phyloP scores from a whole-genome alignment of 2,797 vertebrate genomes.

The Sebastolobus alascanus region DNA sequence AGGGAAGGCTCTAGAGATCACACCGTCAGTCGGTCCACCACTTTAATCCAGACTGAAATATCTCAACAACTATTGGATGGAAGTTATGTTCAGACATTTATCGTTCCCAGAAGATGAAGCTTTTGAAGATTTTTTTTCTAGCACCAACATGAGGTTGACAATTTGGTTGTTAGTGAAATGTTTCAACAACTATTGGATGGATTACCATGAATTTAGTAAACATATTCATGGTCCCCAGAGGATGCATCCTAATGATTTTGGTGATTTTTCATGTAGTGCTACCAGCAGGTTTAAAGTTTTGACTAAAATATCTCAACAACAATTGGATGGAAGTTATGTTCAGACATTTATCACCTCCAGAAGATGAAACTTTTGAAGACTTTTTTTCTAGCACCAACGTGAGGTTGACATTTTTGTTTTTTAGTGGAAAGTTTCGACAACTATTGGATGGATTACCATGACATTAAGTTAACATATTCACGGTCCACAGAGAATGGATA shows the following conservation, averaged over 20 bases:
- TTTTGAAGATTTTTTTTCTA: neutral
- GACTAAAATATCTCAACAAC: neutral
- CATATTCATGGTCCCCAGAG: too few species aligned
- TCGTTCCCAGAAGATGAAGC: neutral
- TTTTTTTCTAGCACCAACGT: neutral
- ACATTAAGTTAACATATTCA: neutral
- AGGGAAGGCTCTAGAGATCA: neutral
- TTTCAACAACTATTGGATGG: too few species aligned
- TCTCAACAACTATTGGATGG: neutral
- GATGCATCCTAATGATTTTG: too few species aligned
- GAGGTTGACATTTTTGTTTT: neutral
- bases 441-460: neutral
- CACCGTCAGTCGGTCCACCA: too few species aligned
- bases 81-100: neutral
- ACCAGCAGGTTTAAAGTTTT: neutral
- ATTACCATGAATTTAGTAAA: too few species aligned
- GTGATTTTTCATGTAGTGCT: too few species aligned
- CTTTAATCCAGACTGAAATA: neutral
- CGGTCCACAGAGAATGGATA: neutral
- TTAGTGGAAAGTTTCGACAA: too few species aligned
- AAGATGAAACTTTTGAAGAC: neutral
- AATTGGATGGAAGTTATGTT: too few species aligned
- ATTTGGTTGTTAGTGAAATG: rapidly evolving
- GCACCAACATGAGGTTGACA: neutral
- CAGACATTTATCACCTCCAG: neutral